Evolutionary conservation across 2,113 vertebrate genomes (phyloP).

Genomic region (Prinia subflava): DNA sequence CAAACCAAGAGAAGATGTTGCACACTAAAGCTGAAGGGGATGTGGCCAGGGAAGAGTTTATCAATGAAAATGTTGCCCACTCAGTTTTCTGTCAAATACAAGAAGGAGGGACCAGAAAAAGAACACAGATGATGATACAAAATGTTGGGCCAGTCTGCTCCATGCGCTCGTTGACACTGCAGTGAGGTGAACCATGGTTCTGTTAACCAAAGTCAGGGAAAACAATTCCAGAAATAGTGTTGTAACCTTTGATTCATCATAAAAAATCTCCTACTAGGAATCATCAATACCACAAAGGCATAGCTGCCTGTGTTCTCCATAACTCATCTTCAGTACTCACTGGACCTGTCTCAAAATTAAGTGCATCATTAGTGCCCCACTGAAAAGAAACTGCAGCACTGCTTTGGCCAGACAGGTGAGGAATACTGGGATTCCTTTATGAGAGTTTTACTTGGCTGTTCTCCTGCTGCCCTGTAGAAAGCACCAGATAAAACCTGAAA

Average conservation of each 20-base stretch:
- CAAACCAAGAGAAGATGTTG: background rate
- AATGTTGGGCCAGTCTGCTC: background rate
- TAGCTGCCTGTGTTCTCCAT: background rate
- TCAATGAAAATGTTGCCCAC: background rate
- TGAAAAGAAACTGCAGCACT: background rate
- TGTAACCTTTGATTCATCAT: background rate
- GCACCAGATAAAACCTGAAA: background rate
- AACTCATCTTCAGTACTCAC: background rate
- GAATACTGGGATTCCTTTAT: background rate
- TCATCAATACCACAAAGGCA: background rate
- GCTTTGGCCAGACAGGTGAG: background rate
- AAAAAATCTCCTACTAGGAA: background rate
- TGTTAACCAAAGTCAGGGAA: background rate
- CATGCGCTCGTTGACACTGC: accelerated
- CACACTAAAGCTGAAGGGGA: background rate
- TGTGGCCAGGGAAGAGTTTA: background rate
- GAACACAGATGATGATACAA: background rate
- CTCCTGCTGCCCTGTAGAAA: background rate
- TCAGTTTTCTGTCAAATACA: background rate
- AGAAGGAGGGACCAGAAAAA: background rate
- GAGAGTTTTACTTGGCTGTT: background rate
- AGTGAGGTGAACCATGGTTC: background rate
- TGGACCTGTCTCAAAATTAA: background rate
- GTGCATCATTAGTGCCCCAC: accelerated
- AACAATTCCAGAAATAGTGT: background rate